Evolutionary conservation across 2,113 vertebrate genomes (phyloP).

Genomic region (Halcyon senegalensis): DNA sequence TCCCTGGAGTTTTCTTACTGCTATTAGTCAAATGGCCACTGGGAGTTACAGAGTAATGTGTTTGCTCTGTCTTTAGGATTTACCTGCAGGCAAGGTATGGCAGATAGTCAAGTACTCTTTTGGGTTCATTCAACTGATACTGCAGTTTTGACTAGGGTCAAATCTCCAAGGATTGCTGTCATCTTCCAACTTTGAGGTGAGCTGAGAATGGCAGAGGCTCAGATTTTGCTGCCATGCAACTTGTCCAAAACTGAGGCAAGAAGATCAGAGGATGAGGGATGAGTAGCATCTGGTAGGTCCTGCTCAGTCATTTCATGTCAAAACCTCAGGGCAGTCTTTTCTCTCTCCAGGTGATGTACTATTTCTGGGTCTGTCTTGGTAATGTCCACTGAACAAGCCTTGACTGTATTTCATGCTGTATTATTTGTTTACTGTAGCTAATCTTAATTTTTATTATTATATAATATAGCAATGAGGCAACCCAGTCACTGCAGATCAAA

Average conservation of each 20-base stretch:
- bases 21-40: background rate
- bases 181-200: background rate
- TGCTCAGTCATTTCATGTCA: background rate
- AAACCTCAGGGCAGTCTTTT: background rate
- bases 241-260: background rate
- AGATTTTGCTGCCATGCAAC: background rate
- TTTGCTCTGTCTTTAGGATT: background rate
- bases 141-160: background rate
- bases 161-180: background rate
- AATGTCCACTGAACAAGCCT: constrained; percentile 29
- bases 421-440: constrained; percentile 57
- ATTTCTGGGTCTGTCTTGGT: constrained; percentile 26
- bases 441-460: constrained; percentile 65
- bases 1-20: background rate
- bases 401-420: constrained; percentile 60
- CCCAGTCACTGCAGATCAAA: constrained; percentile 37
- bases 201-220: background rate
- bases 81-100: background rate
- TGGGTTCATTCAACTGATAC: background rate
- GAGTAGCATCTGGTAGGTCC: background rate
- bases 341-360: constrained; percentile 45
- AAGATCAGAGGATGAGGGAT: background rate
- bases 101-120: background rate
- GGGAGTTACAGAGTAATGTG: background rate
- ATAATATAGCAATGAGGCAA: constrained; percentile 8